Percentiles rank a stretch among this genome's conserved stretches.
Evolutionary conservation across 2,113 vertebrate species (phyloP).

Genomic region (Spilogale gracilis): DNA sequence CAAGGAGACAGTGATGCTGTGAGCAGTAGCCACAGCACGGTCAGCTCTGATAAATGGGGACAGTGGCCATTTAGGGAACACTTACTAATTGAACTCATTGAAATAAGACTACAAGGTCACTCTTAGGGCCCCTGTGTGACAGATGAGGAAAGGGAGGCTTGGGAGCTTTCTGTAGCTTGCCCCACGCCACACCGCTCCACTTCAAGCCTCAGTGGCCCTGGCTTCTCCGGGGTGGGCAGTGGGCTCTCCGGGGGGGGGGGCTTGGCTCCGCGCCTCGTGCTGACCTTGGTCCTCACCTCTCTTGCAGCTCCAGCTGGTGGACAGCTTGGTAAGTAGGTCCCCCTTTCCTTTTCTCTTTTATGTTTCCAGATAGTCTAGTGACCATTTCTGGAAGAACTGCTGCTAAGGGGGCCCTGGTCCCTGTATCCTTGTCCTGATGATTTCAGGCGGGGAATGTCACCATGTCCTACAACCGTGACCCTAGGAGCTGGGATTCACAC

Average conservation of each 20-base stretch:
- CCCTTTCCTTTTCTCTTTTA: neutral
- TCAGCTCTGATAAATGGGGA: neutral
- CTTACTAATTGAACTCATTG: neutral
- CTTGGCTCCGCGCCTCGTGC: rapidly evolving
- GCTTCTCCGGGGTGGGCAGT: neutral
- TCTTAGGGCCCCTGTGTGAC: neutral
- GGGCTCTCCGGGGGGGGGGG: neutral
- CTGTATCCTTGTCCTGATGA: neutral
- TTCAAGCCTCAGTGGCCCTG: neutral
- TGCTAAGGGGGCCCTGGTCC: too few species aligned
- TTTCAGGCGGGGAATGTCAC: neutral
- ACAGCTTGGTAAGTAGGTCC: constrained; percentile 60
- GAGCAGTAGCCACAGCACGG: neutral
- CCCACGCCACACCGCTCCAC: neutral
- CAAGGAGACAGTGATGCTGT: neutral
- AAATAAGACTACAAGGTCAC: neutral
- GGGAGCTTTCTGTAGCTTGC: neutral
- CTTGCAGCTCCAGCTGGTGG: constrained; percentile 33
- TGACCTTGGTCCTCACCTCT: constrained; percentile 28
- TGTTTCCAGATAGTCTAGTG: neutral
- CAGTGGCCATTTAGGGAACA: neutral
- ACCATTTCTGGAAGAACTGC: neutral
- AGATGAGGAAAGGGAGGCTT: neutral
- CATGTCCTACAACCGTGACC: neutral
- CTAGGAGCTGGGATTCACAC: neutral